Base-by-base conservation (phyloP, 2,113 vertebrate genomes). In the Cottus gobio region DNA sequence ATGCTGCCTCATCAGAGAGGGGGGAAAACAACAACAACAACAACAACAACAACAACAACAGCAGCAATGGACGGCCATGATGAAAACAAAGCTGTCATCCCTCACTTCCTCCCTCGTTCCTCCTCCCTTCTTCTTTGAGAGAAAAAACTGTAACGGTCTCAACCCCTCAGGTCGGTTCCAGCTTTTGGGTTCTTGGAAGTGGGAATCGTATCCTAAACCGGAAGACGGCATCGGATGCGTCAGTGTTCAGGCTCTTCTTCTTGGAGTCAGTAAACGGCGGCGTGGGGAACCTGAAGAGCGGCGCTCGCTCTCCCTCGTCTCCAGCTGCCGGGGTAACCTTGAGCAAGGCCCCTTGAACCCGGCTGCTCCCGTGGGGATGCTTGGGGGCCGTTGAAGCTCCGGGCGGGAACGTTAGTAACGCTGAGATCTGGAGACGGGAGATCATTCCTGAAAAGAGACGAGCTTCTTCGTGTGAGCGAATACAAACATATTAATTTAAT, bases 1-100 rank as follows among this genome's bases (percentile, higher is more conserved):
- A 85, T 84, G 80, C 67, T 80, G 67, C 67, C 79, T 90, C 82
- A 85, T 88, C 86, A 80, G 37, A 20, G 1, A 0, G 34, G 12
- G 36, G 50, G 46, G 65, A 22, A 36, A n/a, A 70, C 46, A 74
- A 34, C 18, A 50, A 50, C 50, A 54, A n/a, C 48, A 52, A n/a
- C n/a, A n/a, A 70, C 46, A 74, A 34, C 18, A 50, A n/a, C 50
- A 54, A n/a, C 48, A 52, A n/a, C 30, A 64, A 68, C 24, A 63
- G 50, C 73, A 69, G 84, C 16, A 80, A 79, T 42, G 34, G 16
- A 56, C 9, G 0, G 36, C 8, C 31, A 26, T 37, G 39, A 66
- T 79, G 75, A 77, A 82, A 89, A 87, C 61, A 34, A n/a, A n/a
- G n/a, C n/a, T n/a, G 56, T 80, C 82, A 75, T 42, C 26, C 42